Conservation (phyloP, 2,797 vertebrate species). For the Brachymystax lenok region DNA sequence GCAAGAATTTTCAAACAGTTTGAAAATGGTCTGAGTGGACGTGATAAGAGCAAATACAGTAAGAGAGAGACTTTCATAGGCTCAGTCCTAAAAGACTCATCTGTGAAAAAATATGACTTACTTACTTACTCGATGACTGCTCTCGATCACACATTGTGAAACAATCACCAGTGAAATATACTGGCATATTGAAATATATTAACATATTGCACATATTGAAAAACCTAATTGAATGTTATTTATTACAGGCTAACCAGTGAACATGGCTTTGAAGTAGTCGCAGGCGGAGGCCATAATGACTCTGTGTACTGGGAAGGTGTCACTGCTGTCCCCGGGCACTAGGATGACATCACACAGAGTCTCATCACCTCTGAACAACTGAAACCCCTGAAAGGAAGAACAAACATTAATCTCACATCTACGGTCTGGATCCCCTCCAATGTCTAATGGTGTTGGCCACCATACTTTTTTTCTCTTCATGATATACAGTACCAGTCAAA, state of each 20-base stretch:
- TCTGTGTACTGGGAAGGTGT: constrained; percentile 78
- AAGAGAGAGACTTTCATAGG: not conserved
- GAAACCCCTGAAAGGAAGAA: constrained; percentile 65
- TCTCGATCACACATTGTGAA: not conserved
- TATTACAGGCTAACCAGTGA: constrained; percentile 70
- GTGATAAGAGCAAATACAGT: not conserved
- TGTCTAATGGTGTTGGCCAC: not conserved
- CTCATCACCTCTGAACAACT: constrained; percentile 68
- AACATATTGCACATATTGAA: not conserved
- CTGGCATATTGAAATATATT: not conserved
- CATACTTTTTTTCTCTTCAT: too few species aligned
- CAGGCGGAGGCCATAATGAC: constrained; percentile 83
- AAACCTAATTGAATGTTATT: not conserved
- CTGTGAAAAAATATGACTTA: too few species aligned
- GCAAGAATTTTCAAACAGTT: not conserved
- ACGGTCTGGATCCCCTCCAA: not conserved
- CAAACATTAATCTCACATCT: constrained; percentile 4
- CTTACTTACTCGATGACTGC: too few species aligned
- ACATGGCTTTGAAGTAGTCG: constrained; percentile 86
- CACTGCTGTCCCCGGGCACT: constrained; percentile 76
- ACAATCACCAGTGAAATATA: not conserved
- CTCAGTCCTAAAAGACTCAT: not conserved
- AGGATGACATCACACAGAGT: constrained; percentile 79
- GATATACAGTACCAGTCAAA: too few species aligned
- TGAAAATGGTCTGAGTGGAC: too few species aligned